These are phyloP conservation scores for Meiosimyza platycephala DNA, from an alignment of 2,888 invertebrate species.

Conservation along the genomic window DNA sequence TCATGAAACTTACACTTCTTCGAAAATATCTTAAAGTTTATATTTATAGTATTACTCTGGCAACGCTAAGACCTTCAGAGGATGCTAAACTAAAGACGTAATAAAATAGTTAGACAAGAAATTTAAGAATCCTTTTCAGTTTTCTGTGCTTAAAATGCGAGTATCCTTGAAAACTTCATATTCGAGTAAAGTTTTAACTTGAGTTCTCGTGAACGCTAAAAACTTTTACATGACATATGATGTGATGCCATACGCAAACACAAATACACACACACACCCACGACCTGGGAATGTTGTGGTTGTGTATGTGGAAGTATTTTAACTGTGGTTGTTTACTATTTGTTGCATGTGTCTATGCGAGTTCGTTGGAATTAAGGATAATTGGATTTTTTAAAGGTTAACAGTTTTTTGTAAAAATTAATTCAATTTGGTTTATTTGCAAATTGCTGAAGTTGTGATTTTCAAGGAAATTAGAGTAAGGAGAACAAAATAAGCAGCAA, in stretches of 20 bases:
- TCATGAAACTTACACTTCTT: background rate
- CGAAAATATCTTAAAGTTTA: background rate
- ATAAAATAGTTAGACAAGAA: no score
- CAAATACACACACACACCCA: background rate
- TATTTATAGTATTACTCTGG: background rate
- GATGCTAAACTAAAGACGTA: no score
- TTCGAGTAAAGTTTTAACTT: no score
- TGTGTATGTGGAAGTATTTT: background rate
- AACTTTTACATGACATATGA: background rate
- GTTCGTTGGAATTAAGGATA: constrained; percentile 13
- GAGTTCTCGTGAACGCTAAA: no score
- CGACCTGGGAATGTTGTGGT: background rate
- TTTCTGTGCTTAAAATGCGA: background rate
- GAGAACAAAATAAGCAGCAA: no score
- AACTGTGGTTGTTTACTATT: background rate
- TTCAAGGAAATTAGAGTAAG: no score
- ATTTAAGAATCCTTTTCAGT: background rate
- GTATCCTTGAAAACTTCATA: no score
- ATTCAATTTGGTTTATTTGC: no score
- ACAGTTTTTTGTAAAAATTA: background rate
- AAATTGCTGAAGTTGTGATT: no score
- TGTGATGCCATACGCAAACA: background rate
- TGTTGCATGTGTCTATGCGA: background rate
- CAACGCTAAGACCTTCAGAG: background rate
- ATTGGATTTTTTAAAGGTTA: constrained; percentile 13